These are phyloP conservation scores for Enteromius thamalakanensis DNA, from an alignment of 2,797 vertebrate species.

Conservation along the genomic window DNA sequence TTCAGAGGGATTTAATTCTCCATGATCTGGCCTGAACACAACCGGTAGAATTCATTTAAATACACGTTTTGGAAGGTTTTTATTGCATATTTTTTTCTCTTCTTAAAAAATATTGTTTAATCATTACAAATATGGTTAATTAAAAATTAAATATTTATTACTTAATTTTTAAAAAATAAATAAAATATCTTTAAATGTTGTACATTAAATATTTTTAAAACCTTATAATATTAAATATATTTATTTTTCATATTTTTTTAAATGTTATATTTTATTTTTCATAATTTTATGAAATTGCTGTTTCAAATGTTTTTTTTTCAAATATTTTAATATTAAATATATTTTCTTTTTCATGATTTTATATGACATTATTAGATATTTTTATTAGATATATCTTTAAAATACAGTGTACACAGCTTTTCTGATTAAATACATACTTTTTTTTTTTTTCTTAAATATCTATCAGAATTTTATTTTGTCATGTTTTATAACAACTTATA, in stretches of 20 bases:
- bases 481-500: not conserved
- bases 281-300: too few relatives aligned
- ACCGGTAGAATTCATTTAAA: accelerated
- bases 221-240: not conserved
- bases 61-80: not conserved
- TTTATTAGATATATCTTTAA: not conserved
- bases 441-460: not conserved
- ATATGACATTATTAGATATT: not conserved
- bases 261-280: not conserved
- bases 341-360: not conserved
- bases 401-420: not conserved
- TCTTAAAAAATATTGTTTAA: not conserved
- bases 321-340: too few relatives aligned
- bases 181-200: not conserved
- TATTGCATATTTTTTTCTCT: not conserved
- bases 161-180: too few relatives aligned
- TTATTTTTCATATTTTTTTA: not conserved
- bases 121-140: too few relatives aligned
- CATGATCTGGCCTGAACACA: not conserved
- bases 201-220: too few relatives aligned
- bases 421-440: not conserved
- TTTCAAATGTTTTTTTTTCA: not conserved
- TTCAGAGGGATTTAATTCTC: not conserved
- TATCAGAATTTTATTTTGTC: not conserved
- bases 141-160: too few relatives aligned